A percentile compares a stretch with the other conserved stretches of the same genome.
These are phyloP conservation scores for Euleptes europaea DNA, from an alignment of 2,113 vertebrate species.

Conservation along the genomic window DNA sequence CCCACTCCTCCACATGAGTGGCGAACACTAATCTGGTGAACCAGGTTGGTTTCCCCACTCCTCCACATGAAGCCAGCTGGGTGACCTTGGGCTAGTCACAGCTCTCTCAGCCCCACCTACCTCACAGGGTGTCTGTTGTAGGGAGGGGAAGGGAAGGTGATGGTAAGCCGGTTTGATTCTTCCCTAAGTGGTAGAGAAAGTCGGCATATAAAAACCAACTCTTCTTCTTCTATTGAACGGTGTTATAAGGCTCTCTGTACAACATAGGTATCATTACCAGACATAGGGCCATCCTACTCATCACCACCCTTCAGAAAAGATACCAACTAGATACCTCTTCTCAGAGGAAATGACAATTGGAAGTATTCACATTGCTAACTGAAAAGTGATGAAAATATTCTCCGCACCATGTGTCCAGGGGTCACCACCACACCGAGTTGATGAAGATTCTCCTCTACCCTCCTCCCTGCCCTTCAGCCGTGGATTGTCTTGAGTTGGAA, in stretches of 20 bases:
- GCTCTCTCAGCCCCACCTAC: too few relatives aligned
- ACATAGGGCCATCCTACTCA: not conserved
- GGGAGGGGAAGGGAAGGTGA: too few relatives aligned
- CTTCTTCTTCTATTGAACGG: too few relatives aligned
- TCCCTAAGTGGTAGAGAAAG: too few relatives aligned
- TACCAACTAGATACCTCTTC: not conserved
- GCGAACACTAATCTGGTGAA: too few relatives aligned
- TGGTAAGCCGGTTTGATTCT: too few relatives aligned
- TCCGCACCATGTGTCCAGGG: rapidly evolving
- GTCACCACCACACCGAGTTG: not conserved
- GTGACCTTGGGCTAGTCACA: too few relatives aligned
- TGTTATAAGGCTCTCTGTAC: not conserved
- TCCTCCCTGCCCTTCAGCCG: not conserved
- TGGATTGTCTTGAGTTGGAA: not conserved
- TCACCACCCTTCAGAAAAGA: not conserved
- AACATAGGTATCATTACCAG: not conserved
- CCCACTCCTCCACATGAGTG: too few relatives aligned
- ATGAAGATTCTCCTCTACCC: not conserved
- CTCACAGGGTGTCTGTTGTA: too few relatives aligned
- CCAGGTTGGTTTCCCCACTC: too few relatives aligned
- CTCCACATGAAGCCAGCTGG: too few relatives aligned
- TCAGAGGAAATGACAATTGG: not conserved
- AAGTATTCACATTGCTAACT: not conserved
- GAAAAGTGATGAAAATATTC: not conserved
- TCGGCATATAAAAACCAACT: too few relatives aligned